Conservation (phyloP, 2,113 vertebrate genomes). For the Chionodraco myersi region DNA sequence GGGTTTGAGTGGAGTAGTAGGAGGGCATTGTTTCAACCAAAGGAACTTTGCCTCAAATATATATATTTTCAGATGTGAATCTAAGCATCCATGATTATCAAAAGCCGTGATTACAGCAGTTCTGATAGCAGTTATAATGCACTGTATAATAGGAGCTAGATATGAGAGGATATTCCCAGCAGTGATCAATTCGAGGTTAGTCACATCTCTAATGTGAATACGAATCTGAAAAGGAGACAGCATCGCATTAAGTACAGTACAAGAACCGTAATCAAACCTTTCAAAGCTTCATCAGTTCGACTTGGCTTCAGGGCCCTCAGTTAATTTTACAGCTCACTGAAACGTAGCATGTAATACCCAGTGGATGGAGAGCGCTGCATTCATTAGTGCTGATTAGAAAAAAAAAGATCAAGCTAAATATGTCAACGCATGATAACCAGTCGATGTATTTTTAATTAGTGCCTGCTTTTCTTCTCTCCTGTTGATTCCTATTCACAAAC, state of each 20-base stretch:
- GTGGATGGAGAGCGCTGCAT: constrained; percentile 61
- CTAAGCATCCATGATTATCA: constrained; percentile 18
- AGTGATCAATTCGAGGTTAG: constrained; percentile 56
- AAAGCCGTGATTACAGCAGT: constrained; percentile 12
- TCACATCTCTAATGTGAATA: constrained; percentile 48
- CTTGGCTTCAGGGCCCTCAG: constrained; percentile 62
- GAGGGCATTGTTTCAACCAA: not conserved
- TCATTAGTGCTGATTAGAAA: constrained; percentile 78
- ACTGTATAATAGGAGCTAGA: constrained; percentile 7
- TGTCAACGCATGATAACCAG: constrained; percentile 75
- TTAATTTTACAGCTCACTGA: constrained; percentile 76
- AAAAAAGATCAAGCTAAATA: constrained; percentile 78
- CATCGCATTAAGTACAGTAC: constrained; percentile 63
- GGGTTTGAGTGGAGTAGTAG: not conserved
- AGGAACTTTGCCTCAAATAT: not conserved
- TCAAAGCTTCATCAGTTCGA: constrained; percentile 64
- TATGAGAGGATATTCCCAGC: constrained; percentile 45
- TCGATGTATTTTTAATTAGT: constrained; percentile 80
- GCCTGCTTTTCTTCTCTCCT: constrained; percentile 54
- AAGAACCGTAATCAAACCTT: constrained; percentile 69
- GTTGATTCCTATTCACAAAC: constrained; percentile 53
- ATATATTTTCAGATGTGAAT: constrained; percentile 16
- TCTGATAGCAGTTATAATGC: constrained; percentile 36
- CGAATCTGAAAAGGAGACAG: constrained; percentile 53
- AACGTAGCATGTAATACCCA: constrained; percentile 74